phyloP scores from a whole-genome alignment of 2,888 invertebrate species.

The Saturnia pavonia region DNA sequence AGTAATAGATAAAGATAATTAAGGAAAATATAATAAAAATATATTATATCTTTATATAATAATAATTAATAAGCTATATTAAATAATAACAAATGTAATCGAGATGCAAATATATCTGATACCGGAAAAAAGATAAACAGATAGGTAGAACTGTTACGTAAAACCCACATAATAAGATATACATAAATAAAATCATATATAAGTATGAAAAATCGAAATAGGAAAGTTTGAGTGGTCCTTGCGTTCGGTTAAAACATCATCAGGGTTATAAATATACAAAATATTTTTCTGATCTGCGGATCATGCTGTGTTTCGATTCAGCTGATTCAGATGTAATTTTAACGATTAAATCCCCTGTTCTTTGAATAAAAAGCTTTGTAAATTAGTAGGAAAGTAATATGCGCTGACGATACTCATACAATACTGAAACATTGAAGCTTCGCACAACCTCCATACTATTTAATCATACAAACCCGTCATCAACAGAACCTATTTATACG shows the following conservation, averaged over 20 bases:
- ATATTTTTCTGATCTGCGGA: slow-evolving; percentile 23
- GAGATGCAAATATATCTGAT: slow-evolving; percentile 60
- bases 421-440: slow-evolving; percentile 68
- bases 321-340: slow-evolving; percentile 24
- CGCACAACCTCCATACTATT: slow-evolving; percentile 54
- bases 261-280: slow-evolving; percentile 22
- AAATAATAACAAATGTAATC: slow-evolving; percentile 48
- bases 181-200: slow-evolving; percentile 45
- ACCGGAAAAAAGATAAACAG: slow-evolving; percentile 45
- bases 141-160: slow-evolving; percentile 40
- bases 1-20: slow-evolving; percentile 65
- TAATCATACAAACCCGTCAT: slow-evolving; percentile 46
- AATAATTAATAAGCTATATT: slow-evolving; percentile 63
- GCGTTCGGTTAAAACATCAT: slow-evolving; percentile 65
- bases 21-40: slow-evolving; percentile 44
- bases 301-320: slow-evolving; percentile 25
- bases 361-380: slow-evolving; percentile 61
- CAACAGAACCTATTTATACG: slow-evolving; percentile 39
- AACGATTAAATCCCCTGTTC: slow-evolving; percentile 23
- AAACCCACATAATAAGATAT: slow-evolving; percentile 48
- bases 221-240: slow-evolving; percentile 92
- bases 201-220: slow-evolving; percentile 63
- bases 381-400: slow-evolving; percentile 53
- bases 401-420: slow-evolving; percentile 68
- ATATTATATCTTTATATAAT: slow-evolving; percentile 46